Percentiles rank a stretch among this genome's conserved stretches.
phyloP scores from a whole-genome alignment of 2,113 vertebrate species.

The Colistium nudipinnis region DNA sequence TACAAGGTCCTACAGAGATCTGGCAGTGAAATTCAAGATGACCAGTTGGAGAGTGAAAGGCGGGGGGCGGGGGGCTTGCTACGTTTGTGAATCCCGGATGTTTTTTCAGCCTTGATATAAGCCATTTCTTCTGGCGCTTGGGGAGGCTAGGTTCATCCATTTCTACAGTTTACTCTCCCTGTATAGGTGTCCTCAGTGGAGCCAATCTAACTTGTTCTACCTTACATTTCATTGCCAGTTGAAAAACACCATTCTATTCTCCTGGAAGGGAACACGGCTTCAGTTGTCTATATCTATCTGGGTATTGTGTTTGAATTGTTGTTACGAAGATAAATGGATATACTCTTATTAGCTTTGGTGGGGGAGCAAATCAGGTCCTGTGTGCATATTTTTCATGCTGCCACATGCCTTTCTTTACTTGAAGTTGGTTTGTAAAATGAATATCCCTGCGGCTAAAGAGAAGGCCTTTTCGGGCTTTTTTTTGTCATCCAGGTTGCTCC shows the following conservation, averaged over 20 bases:
- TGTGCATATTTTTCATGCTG: conserved; percentile 83
- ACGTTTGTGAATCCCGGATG: conserved; percentile 73
- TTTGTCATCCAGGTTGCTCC: conserved; percentile 38
- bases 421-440: conserved; percentile 71
- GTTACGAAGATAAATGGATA: conserved; percentile 23
- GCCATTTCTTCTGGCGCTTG: conserved; percentile 44
- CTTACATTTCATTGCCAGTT: neutral
- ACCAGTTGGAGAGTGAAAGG: conserved; percentile 58
- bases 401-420: conserved; percentile 79
- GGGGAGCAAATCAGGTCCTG: conserved; percentile 68
- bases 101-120: conserved; percentile 65
- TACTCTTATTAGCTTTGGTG: conserved; percentile 48
- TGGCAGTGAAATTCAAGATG: conserved; percentile 82
- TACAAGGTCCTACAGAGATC: conserved; percentile 73
- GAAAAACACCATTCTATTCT: neutral
- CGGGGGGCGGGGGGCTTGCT: conserved; percentile 32
- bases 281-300: neutral
- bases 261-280: neutral
- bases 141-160: conserved; percentile 50
- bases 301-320: conserved; percentile 1
- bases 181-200: conserved; percentile 15
- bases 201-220: conserved; percentile 11
- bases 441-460: conserved; percentile 69
- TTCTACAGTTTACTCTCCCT: conserved; percentile 40
- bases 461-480: conserved; percentile 43